These are phyloP conservation scores for Xenopus tropicalis DNA, from an alignment of 2,113 vertebrate species.

Conservation along the genomic window UCB_Xtro_10.0 CM004444.2:99699501-99700000, in stretches of 20 bases:
- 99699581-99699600: conserved; percentile 37
- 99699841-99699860: too few species aligned
- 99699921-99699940: too few species aligned
- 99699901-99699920: too few species aligned
- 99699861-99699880: too few species aligned
- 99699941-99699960: too few species aligned
- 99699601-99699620: conserved; percentile 51
- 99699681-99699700: conserved; percentile 61
- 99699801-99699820: neutral
- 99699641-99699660: conserved; percentile 56
- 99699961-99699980: too few species aligned
- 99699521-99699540: too few species aligned
- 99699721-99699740: conserved; percentile 4
- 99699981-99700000: too few species aligned
- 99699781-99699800: neutral
- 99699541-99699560: neutral
- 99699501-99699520: too few species aligned
- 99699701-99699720: conserved; percentile 34
- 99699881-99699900: too few species aligned
- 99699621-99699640: conserved; percentile 56
- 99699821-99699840: too few species aligned
- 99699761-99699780: conserved; percentile 17
- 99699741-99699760: conserved; percentile 3
- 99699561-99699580: neutral
- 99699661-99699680: conserved; percentile 59